A percentile compares a stretch with the other conserved stretches of the same genome.
These are phyloP conservation scores for Clusia tigrina DNA, from an alignment of 2,888 invertebrate genomes.

Conservation along the genomic window DNA sequence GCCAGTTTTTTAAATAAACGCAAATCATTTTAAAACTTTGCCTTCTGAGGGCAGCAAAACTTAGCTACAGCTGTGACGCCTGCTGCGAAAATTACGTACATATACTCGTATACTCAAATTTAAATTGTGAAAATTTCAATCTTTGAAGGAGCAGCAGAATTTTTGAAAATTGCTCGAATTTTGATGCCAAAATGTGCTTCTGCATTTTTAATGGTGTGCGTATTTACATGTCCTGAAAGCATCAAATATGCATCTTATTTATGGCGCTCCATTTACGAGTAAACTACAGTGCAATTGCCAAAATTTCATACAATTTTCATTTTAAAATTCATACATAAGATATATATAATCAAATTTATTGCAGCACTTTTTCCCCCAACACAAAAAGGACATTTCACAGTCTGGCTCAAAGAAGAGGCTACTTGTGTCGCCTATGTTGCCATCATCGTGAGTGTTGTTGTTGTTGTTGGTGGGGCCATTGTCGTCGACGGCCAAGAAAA, in stretches of 20 bases:
- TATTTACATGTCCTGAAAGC: conserved; percentile 11
- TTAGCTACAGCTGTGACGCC: not conserved
- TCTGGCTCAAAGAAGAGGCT: conserved; percentile 21
- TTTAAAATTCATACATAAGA: conserved; percentile 35
- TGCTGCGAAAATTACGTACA: not conserved
- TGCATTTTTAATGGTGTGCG: not conserved
- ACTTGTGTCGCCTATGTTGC: conserved; percentile 37
- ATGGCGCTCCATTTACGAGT: conserved; percentile 48
- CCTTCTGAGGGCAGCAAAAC: no score
- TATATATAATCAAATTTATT: conserved; percentile 57
- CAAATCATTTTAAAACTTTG: conserved; percentile 15
- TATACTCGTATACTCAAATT: not conserved
- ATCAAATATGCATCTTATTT: conserved; percentile 33
- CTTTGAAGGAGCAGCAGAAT: not conserved
- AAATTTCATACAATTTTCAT: conserved; percentile 26
- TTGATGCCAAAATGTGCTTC: conserved; percentile 13
- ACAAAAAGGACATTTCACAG: conserved; percentile 8
- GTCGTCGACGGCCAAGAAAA: not conserved
- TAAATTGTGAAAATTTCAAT: not conserved
- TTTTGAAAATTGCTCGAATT: not conserved
- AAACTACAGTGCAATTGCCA: conserved; percentile 56
- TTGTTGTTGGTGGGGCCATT: conserved; percentile 25
- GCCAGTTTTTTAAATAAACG: conserved; percentile 5
- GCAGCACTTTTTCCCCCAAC: conserved; percentile 27
- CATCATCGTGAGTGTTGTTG: conserved; percentile 16